Conservation (phyloP, 2,797 vertebrate genomes). For the Clarias laeviceps region DNA sequence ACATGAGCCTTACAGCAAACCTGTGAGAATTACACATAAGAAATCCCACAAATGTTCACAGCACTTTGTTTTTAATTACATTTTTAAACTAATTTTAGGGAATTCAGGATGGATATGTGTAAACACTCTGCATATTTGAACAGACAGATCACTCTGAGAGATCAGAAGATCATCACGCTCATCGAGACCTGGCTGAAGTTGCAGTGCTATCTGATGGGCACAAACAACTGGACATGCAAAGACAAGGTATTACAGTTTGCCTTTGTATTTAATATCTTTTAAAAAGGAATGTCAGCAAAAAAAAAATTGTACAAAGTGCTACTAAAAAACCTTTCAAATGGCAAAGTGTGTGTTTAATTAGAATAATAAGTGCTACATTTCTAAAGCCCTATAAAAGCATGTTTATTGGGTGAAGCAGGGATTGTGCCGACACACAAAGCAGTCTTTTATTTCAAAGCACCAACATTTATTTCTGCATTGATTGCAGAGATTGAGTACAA, state of each 20-base stretch:
- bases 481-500: constrained; percentile 58
- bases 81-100: not conserved
- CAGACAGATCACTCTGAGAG: constrained; percentile 32
- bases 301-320: not conserved
- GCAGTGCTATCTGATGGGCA: constrained; percentile 51
- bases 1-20: constrained; percentile 1
- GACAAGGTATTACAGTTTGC: constrained; percentile 44
- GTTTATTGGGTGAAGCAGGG: not conserved
- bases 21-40: constrained; percentile 23
- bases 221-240: constrained; percentile 55
- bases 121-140: constrained; percentile 15
- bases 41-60: not conserved
- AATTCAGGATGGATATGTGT: constrained; percentile 29
- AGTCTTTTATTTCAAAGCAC: not conserved
- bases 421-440: not conserved
- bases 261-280: not conserved
- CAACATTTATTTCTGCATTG: constrained; percentile 4
- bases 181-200: constrained; percentile 45
- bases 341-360: not conserved
- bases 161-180: constrained; percentile 40
- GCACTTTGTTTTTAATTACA: not conserved
- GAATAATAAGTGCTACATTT: not conserved
- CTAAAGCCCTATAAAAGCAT: not conserved
- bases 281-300: not conserved
- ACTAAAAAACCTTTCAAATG: not conserved